phyloP scores from a whole-genome alignment of 2,113 vertebrate genomes.

The Siniperca chuatsi region DNA sequence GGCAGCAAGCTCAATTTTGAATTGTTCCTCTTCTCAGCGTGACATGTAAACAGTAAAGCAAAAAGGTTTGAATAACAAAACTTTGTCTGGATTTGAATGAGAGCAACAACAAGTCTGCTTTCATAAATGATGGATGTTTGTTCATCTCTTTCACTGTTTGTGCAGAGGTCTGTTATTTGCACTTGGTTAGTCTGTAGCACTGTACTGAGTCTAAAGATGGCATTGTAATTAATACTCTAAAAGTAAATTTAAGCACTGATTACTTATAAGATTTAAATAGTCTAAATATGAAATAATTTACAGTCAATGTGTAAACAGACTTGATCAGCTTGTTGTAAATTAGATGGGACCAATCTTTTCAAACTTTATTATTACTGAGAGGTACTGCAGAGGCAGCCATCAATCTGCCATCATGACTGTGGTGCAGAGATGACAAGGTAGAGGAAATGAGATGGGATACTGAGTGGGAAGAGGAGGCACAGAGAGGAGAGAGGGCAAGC shows the following conservation, averaged over 20 bases:
- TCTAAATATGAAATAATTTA: slow-evolving; percentile 42
- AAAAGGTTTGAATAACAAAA: slow-evolving; percentile 20
- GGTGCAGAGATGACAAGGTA: slow-evolving; percentile 37
- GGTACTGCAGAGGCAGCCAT: slow-evolving; percentile 49
- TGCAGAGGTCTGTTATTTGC: background rate
- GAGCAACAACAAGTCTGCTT: slow-evolving; percentile 15
- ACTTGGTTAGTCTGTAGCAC: background rate
- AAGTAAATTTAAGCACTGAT: slow-evolving; percentile 26
- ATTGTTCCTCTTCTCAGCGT: slow-evolving; percentile 42
- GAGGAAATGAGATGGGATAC: slow-evolving; percentile 53
- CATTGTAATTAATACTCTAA: slow-evolving; percentile 10
- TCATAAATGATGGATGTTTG: slow-evolving; percentile 51
- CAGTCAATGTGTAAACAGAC: slow-evolving; percentile 33
- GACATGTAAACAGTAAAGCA: slow-evolving; percentile 34
- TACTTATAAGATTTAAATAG: slow-evolving; percentile 19
- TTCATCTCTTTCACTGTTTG: background rate
- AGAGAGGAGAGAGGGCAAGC: slow-evolving; percentile 21
- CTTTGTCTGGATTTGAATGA: slow-evolving; percentile 27
- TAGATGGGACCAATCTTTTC: slow-evolving; percentile 36
- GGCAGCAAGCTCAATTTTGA: slow-evolving; percentile 21
- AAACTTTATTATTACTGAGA: slow-evolving; percentile 40
- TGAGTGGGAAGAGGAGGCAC: slow-evolving; percentile 26
- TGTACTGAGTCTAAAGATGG: slow-evolving; percentile 1
- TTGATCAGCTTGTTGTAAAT: slow-evolving; percentile 49
- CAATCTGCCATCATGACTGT: slow-evolving; percentile 57